Base-by-base conservation (phyloP, 2,797 vertebrate genomes). In the Synaphobranchus kaupii region DNA sequence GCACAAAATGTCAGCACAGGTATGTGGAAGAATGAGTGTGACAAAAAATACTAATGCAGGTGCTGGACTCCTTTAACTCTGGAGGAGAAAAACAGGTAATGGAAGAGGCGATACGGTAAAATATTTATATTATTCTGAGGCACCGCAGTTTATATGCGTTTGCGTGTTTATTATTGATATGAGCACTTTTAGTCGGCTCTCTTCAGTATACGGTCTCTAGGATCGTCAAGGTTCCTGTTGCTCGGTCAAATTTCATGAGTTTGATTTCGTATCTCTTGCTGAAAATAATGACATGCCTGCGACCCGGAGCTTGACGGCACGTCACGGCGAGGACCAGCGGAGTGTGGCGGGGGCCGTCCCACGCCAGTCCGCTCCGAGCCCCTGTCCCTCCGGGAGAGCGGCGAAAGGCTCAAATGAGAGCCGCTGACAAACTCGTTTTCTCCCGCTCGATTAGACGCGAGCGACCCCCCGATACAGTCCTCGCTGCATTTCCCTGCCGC, bases 391-490 rank as follows among this genome's bases (percentile, higher is more conserved):
- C 87, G 68, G 85, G 56, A 85, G 86, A 85, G 85, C 88, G 92
- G 93, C 63, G 90, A 90, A 91, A 88, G 84, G 25, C 87, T 47
- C 81, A 88, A 60, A 87, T 92, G 88, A 90, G 91, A 90, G 93
- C 92, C 17, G 34, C 86, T 87, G 92, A 93, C 94, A 93, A 94
- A 89, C 91, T 92, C 92, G 93, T 94, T 94, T 91, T 93, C 93
- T 95, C 94, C 94, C 93, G 94, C 92, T 91, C 93, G 94, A 95
- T 94, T 94, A 94, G 90, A 94, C 93, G 93, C 92, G 89, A 87
- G 83, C 94, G 93, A 93, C 93, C 93, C 93, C 93, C 94, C 92
- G 92, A 92, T 94, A 92, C 91, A 93, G 90, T 52, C 86, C 50
- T 90, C 48, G 89, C 13, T 2, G 89, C 87, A 84, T 86, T 91